Percentiles rank a stretch among this genome's conserved stretches.
These are phyloP conservation scores for Corythornis madagascariensis DNA, from an alignment of 2,113 vertebrate genomes.

Conservation along the genomic window DNA sequence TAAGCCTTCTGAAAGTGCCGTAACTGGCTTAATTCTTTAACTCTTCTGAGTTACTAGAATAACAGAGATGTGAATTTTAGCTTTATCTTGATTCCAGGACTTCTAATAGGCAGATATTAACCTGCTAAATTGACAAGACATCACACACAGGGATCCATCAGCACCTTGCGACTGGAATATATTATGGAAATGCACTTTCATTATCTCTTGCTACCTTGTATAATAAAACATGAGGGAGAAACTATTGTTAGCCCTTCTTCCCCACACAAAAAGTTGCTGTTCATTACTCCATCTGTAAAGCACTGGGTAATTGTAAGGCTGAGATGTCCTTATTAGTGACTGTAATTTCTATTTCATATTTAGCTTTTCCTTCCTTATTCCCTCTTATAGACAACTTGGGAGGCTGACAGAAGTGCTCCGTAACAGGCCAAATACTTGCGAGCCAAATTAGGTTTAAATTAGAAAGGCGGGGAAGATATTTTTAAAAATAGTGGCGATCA, in stretches of 20 bases:
- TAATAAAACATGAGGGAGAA: slow-evolving; percentile 50
- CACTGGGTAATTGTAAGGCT: background rate
- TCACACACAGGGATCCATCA: slow-evolving; percentile 19
- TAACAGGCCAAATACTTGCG: background rate
- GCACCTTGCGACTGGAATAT: slow-evolving; percentile 17
- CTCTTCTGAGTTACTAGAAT: background rate
- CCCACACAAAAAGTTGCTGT: background rate
- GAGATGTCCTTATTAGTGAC: background rate
- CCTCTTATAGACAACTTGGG: background rate
- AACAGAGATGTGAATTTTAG: background rate
- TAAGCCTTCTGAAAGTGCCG: background rate
- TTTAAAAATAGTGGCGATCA: background rate
- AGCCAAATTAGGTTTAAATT: background rate
- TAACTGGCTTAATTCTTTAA: background rate
- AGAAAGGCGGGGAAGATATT: background rate
- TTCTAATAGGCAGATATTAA: slow-evolving; percentile 17
- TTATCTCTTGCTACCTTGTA: background rate
- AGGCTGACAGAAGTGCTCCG: background rate
- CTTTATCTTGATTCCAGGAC: background rate
- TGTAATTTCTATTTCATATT: background rate
- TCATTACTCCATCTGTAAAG: background rate
- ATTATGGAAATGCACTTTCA: slow-evolving; percentile 44
- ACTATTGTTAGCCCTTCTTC: slow-evolving; percentile 8
- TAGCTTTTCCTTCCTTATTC: background rate
- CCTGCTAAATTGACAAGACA: slow-evolving; percentile 25